These are phyloP conservation scores for Morpho helenor DNA, from an alignment of 2,888 invertebrate genomes.

Conservation along the genomic window DNA sequence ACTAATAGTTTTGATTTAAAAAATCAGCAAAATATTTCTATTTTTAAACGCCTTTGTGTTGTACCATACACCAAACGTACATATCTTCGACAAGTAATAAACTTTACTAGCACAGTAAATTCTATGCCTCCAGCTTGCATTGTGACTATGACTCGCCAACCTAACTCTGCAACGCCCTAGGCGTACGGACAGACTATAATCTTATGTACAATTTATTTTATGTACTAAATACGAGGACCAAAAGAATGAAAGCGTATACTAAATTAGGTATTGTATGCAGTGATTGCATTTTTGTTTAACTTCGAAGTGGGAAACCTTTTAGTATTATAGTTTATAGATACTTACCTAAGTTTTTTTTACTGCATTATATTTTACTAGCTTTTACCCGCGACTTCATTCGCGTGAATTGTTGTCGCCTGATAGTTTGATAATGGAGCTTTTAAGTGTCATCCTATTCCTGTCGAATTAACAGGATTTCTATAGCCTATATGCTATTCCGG, in stretches of 20 bases:
- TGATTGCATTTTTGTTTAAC: constrained; percentile 9
- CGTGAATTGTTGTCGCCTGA: too few relatives aligned
- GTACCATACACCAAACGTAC: constrained; percentile 30
- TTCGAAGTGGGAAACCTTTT: background rate
- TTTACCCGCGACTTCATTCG: too few relatives aligned
- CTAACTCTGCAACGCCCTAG: constrained; percentile 34
- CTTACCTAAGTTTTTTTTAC: background rate
- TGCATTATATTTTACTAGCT: too few relatives aligned
- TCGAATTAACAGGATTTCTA: too few relatives aligned
- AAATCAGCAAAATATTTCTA: background rate
- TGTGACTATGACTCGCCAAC: constrained; percentile 36
- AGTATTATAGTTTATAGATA: background rate
- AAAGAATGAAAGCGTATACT: constrained; percentile 16
- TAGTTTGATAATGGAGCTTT: too few relatives aligned
- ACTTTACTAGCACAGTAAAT: constrained; percentile 54
- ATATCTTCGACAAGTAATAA: constrained; percentile 53
- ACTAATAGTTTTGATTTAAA: background rate
- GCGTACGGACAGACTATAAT: constrained; percentile 30
- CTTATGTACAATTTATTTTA: constrained; percentile 31
- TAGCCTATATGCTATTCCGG: too few relatives aligned
- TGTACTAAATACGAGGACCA: constrained; percentile 29
- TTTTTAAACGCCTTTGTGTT: constrained; percentile 21
- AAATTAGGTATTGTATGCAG: constrained; percentile 27
- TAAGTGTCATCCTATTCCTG: too few relatives aligned
- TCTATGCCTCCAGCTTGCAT: constrained; percentile 48